Evolutionary conservation across 1,140 invertebrate species (phyloP).

Genomic region (Orchestia grillus): DNA sequence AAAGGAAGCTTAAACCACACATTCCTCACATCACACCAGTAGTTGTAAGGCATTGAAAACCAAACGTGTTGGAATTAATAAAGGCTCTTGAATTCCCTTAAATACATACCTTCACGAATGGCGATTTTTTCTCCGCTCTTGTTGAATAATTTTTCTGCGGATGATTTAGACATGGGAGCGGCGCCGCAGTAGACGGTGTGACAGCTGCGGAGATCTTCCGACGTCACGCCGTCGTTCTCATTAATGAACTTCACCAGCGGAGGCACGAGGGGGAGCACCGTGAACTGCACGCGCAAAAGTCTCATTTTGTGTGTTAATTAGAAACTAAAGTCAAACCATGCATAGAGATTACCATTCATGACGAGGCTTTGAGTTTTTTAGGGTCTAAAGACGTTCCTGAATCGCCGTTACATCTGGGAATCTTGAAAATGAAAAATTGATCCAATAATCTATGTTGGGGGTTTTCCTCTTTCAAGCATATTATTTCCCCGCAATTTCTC

Average conservation of each 20-base stretch:
- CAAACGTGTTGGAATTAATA: neutral
- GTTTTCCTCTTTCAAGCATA: neutral
- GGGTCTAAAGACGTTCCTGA: neutral
- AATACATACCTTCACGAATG: slow-evolving; percentile 39
- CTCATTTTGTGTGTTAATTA: neutral
- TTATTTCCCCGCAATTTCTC: neutral
- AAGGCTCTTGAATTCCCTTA: neutral
- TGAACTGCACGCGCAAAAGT: slow-evolving; percentile 18
- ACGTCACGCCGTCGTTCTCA: neutral
- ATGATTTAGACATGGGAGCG: slow-evolving; percentile 53
- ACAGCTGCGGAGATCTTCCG: slow-evolving; percentile 5
- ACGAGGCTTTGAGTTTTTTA: neutral
- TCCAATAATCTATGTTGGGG: neutral
- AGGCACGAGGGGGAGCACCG: slow-evolving; percentile 41
- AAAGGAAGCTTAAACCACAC: no score
- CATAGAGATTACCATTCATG: neutral
- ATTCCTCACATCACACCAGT: no score
- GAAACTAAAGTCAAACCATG: neutral
- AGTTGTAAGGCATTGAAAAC: no score
- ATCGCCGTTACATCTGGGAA: neutral
- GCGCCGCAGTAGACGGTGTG: slow-evolving; percentile 42
- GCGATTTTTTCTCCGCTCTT: neutral
- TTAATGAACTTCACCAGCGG: slow-evolving; percentile 54
- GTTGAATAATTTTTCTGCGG: neutral
- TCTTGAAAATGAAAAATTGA: neutral